Percentiles rank a stretch among this genome's conserved stretches.
Conservation (phyloP, 2,888 invertebrate genomes). For the Phasia obesa region DNA sequence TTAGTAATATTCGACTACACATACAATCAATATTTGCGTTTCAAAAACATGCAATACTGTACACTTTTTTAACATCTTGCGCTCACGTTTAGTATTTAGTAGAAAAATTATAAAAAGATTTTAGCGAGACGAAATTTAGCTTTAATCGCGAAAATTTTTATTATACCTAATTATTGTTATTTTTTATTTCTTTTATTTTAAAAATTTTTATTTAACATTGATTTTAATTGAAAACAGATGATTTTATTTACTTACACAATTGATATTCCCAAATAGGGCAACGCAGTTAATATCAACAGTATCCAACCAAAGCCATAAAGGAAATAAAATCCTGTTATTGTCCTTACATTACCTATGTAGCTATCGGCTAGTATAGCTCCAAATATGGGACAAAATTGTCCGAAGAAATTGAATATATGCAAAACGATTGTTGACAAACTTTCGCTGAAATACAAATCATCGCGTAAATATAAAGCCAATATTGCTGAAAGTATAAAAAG, state of each 20-base stretch:
- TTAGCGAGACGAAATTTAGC: no score
- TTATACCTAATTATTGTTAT: no score
- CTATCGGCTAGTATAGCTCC: conserved; percentile 87
- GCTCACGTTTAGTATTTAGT: no score
- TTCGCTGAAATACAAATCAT: conserved; percentile 84
- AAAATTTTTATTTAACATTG: no score
- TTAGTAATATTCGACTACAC: no score
- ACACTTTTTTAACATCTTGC: no score
- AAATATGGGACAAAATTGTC: conserved; percentile 86
- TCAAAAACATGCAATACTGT: no score
- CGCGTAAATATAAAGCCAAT: conserved; percentile 85
- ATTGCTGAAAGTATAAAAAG: conserved; percentile 83
- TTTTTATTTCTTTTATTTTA: no score
- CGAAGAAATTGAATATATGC: conserved; percentile 85
- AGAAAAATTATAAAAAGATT: no score
- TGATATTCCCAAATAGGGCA: conserved; percentile 78
- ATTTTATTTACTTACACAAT: conserved; percentile 73
- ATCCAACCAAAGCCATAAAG: conserved; percentile 84
- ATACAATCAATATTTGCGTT: no score
- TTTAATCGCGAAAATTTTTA: no score
- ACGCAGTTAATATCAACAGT: conserved; percentile 84
- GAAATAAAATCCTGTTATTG: conserved; percentile 85
- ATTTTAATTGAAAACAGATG: not conserved
- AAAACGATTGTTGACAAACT: conserved; percentile 84
- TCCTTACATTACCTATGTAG: conserved; percentile 84